These are phyloP conservation scores for Scaptomyza flava DNA, from an alignment of 2,888 invertebrate genomes.

Conservation along the genomic window DNA sequence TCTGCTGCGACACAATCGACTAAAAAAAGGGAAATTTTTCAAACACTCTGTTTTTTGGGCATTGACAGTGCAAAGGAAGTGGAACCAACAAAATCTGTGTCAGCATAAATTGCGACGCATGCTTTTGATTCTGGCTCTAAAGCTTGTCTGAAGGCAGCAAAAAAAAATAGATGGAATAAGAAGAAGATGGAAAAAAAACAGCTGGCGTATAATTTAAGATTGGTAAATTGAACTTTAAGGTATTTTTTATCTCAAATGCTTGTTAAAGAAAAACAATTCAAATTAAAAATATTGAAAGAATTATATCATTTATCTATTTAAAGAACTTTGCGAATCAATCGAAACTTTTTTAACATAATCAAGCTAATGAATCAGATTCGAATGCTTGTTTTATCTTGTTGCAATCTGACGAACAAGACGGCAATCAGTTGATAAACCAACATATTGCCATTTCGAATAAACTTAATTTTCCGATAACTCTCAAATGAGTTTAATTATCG, in stretches of 20 bases:
- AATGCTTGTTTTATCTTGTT: neutral
- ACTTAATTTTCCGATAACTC: neutral
- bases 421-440: neutral
- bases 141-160: slow-evolving; percentile 4
- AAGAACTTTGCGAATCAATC: no score
- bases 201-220: neutral
- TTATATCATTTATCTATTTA: no score
- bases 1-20: slow-evolving; percentile 11
- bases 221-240: neutral
- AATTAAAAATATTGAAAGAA: no score
- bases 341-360: no score
- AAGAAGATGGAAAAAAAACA: neutral
- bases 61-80: slow-evolving; percentile 20
- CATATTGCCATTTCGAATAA: neutral
- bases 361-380: no score
- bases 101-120: slow-evolving; percentile 52
- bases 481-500: neutral
- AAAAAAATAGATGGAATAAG: neutral
- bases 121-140: slow-evolving; percentile 23
- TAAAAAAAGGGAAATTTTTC: slow-evolving; percentile 52
- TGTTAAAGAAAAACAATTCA: no score
- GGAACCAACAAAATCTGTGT: slow-evolving; percentile 49
- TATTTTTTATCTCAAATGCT: neutral
- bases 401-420: neutral
- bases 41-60: slow-evolving; percentile 24